Base-by-base conservation (phyloP, 2,888 invertebrate species). In the Amiota mariae region DNA sequence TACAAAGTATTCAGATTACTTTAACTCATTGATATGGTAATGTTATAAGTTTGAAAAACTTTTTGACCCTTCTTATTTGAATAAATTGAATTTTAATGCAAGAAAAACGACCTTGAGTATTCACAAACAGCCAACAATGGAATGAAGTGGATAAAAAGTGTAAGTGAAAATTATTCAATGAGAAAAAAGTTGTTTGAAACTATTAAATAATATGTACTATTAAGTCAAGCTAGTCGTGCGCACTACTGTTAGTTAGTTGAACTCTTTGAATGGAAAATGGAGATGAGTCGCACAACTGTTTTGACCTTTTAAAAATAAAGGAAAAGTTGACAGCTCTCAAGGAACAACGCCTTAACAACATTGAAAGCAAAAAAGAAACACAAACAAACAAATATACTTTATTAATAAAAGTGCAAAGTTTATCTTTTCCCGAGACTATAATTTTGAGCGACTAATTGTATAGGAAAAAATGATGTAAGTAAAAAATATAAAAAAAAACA, bases 391-490 rank as follows among this genome's bases (percentile, higher is more conserved):
- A 54, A 54, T 20, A 36, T 20, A 18, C 18, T 59, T 15, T 18
- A 18, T 15, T 18, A 59, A 59, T 59, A 59, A 48, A 48, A 67
- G 20, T 67, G 66, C 67, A 54, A 68, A 68, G 24, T 68, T 68
- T 68, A 20, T 68, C 51, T 68, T 51, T 51, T 18, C 15, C 67
- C 66, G 15, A 13, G 51, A 54, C 54, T 12, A 68, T 51, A 68
- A 24, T 68, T 68, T 54, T 12, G 67, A n/a, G 11, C 4, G n/a
- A 54, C 67, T 68, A 20, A 68, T 54, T 68, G 20, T 15, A 59
- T 15, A 59, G 20, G 9, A 15, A 10, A 6, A 24, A 24, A 24
- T 24, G 24, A 24, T 24, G 24, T 24, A 24, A 24, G 24, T 24
- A 24, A 24, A 3, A 24, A 24, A 24, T 24, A 3, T 24, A 24